phyloP scores from a whole-genome alignment of 2,113 vertebrate species.

The Pelodiscus sinensis region DNA sequence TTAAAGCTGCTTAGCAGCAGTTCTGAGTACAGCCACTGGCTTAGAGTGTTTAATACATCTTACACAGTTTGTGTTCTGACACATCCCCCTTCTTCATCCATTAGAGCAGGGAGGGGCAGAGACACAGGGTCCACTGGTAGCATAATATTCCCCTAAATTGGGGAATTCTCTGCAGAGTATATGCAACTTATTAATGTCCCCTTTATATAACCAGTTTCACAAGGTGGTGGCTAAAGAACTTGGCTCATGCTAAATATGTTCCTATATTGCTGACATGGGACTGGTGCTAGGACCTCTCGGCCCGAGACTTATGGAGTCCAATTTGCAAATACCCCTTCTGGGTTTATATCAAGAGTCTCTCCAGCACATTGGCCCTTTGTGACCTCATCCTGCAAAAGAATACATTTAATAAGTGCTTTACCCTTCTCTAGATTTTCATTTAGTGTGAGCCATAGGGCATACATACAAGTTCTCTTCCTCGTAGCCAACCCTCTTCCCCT shows the following conservation, averaged over 20 bases:
- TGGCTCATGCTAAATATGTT: neutral
- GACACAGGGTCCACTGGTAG: neutral
- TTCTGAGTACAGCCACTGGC: neutral
- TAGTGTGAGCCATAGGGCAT: neutral
- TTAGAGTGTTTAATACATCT: neutral
- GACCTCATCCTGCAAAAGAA: neutral
- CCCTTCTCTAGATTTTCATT: neutral
- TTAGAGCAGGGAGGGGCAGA: neutral
- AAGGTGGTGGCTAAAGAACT: neutral
- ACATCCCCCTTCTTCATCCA: neutral
- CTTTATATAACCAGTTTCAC: neutral
- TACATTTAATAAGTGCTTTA: neutral
- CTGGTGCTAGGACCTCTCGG: neutral
- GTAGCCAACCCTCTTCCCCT: too few species aligned
- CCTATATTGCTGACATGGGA: neutral
- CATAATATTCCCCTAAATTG: neutral
- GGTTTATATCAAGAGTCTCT: neutral
- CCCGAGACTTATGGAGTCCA: fast-evolving
- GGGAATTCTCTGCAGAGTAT: neutral
- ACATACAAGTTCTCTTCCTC: neutral
- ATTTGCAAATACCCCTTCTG: neutral
- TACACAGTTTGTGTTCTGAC: neutral
- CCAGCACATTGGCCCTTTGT: fast-evolving
- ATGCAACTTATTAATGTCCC: neutral
- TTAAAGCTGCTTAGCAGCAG: neutral